A percentile compares a stretch with the other conserved stretches of the same genome.
phyloP scores from a whole-genome alignment of 1,140 invertebrate species.

The Periplaneta americana region DNA sequence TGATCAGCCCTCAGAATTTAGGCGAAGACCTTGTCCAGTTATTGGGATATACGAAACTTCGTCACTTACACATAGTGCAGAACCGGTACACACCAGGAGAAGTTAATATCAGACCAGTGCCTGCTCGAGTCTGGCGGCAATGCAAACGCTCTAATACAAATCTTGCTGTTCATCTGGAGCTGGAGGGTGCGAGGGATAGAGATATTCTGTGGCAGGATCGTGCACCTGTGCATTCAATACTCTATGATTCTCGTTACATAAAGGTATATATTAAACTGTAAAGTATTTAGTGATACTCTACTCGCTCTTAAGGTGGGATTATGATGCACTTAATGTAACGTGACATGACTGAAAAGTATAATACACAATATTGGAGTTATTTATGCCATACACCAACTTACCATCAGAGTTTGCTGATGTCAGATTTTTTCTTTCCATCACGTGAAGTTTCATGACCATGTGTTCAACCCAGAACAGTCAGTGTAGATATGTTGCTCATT shows the following conservation, averaged over 20 bases:
- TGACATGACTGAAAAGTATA: no score
- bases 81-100: conserved; percentile 58
- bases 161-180: conserved; percentile 37
- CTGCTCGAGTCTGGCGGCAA: conserved; percentile 34
- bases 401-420: no score
- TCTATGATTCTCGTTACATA: conserved; percentile 57
- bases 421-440: no score
- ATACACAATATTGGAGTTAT: no score
- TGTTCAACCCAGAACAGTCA: no score
- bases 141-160: conserved; percentile 31
- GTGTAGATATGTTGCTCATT: no score
- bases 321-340: no score
- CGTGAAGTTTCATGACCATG: no score
- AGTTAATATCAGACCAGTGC: conserved; percentile 24
- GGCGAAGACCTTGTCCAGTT: conserved; percentile 68
- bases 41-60: conserved; percentile 56
- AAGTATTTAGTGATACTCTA: no score
- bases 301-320: no score
- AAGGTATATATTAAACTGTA: conserved; percentile 41
- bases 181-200: conserved; percentile 24
- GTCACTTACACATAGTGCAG: conserved; percentile 71
- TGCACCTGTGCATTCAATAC: conserved; percentile 59
- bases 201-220: conserved; percentile 50
- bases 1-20: conserved; percentile 76
- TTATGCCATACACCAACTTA: no score